Conservation (phyloP, 2,113 vertebrate genomes). For the Cynocephalus volans region DNA sequence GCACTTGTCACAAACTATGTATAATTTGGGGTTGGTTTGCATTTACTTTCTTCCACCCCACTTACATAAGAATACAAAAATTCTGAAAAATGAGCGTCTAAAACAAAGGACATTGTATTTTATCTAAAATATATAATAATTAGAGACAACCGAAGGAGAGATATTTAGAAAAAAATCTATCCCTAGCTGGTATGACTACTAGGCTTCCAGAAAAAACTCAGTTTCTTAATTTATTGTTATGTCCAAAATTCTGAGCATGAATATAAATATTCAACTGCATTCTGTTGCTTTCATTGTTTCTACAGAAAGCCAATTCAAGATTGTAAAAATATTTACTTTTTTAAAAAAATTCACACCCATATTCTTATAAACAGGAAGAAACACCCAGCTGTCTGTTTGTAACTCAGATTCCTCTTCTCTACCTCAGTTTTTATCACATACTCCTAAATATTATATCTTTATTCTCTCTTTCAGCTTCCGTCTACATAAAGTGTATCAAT, state of each 20-base stretch:
- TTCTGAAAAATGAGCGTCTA: background rate
- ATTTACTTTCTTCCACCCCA: background rate
- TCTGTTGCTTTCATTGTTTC: background rate
- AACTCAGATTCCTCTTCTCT: background rate
- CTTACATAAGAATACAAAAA: background rate
- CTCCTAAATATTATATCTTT: background rate
- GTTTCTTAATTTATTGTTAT: conserved; percentile 7
- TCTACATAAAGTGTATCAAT: background rate
- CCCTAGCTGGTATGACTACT: background rate
- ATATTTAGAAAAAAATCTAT: background rate
- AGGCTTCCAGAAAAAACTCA: background rate
- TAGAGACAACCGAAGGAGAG: background rate
- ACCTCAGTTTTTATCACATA: background rate
- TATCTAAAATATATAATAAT: background rate
- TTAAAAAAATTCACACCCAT: background rate
- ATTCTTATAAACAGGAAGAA: background rate
- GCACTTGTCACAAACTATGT: background rate
- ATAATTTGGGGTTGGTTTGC: background rate
- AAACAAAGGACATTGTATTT: background rate
- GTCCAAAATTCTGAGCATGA: background rate
- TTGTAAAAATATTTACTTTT: background rate
- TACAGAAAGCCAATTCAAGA: background rate
- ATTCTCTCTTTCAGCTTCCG: background rate
- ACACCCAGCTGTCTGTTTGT: background rate
- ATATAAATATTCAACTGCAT: background rate